phyloP scores from a whole-genome alignment of 1,140 invertebrate species.

The Drepana arcuata region DNA sequence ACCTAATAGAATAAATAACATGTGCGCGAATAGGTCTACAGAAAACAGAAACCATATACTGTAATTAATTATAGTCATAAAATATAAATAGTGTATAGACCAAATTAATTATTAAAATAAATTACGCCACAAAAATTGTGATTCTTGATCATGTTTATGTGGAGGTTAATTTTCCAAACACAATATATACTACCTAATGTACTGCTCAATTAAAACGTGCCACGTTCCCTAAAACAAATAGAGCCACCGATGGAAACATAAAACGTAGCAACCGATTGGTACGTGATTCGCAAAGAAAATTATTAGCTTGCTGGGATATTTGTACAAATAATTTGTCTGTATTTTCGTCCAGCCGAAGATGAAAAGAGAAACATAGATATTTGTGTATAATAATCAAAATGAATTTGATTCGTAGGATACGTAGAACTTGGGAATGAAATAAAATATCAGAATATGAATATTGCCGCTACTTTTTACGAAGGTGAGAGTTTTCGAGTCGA shows the following conservation, averaged over 20 bases:
- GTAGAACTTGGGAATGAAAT: too few relatives aligned
- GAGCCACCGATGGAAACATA: conserved; percentile 14
- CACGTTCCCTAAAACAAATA: conserved; percentile 16
- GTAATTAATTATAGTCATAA: neutral
- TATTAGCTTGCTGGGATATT: neutral
- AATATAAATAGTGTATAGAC: too few relatives aligned
- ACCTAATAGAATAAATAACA: too few relatives aligned
- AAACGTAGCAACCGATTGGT: conserved; percentile 19
- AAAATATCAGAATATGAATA: too few relatives aligned
- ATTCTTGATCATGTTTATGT: too few relatives aligned
- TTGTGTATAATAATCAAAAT: neutral
- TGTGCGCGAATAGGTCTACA: too few relatives aligned
- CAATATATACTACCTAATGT: neutral
- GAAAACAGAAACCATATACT: too few relatives aligned
- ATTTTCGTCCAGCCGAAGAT: too few relatives aligned
- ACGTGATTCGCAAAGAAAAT: conserved; percentile 20
- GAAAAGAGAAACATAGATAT: neutral
- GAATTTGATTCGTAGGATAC: neutral
- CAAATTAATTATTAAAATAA: too few relatives aligned
- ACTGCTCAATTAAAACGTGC: conserved; percentile 8
- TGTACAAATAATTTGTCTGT: neutral
- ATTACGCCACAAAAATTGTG: too few relatives aligned
- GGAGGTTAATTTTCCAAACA: neutral
- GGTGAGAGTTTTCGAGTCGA: too few relatives aligned
- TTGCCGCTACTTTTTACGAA: too few relatives aligned